Conservation (phyloP, 1,140 invertebrate species). For the Drosophila varians region DNA sequence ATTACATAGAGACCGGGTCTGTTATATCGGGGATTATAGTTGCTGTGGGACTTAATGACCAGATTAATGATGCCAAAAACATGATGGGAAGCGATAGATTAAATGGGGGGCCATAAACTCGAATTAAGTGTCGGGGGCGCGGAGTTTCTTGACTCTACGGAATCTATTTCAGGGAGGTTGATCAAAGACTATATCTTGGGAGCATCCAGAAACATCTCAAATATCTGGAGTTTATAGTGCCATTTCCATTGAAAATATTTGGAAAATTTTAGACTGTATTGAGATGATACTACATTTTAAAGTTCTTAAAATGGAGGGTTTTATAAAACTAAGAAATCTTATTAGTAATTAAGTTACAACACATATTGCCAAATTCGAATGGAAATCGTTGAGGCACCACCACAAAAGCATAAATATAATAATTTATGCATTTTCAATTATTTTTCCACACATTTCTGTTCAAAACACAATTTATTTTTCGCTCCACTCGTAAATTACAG, state of each 20-base stretch:
- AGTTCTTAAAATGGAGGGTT: background rate
- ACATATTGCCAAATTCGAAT: too few relatives aligned
- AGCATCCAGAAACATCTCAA: conserved; percentile 16
- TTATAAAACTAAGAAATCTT: too few relatives aligned
- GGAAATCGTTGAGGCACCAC: conserved; percentile 12
- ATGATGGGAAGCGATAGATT: conserved; percentile 54
- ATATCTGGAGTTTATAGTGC: background rate
- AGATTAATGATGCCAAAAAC: conserved; percentile 55
- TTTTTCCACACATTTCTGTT: conserved; percentile 26
- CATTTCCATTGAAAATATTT: background rate
- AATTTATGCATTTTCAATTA: conserved; percentile 49
- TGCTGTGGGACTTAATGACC: conserved; percentile 47
- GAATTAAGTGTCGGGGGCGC: conserved; percentile 21
- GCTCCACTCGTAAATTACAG: conserved; percentile 59
- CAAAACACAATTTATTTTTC: conserved; percentile 40
- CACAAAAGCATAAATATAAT: conserved; percentile 22
- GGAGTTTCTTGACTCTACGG: background rate
- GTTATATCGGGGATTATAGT: conserved; percentile 24
- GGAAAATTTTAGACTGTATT: background rate
- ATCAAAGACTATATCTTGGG: conserved; percentile 2
- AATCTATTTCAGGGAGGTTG: conserved; percentile 1
- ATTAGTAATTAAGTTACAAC: too few relatives aligned
- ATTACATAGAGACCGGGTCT: conserved; percentile 35
- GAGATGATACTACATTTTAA: background rate
- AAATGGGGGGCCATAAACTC: conserved; percentile 37